Conservation (phyloP, 64 coral and sea anemone species). For the Anthopleura sola region DNA sequence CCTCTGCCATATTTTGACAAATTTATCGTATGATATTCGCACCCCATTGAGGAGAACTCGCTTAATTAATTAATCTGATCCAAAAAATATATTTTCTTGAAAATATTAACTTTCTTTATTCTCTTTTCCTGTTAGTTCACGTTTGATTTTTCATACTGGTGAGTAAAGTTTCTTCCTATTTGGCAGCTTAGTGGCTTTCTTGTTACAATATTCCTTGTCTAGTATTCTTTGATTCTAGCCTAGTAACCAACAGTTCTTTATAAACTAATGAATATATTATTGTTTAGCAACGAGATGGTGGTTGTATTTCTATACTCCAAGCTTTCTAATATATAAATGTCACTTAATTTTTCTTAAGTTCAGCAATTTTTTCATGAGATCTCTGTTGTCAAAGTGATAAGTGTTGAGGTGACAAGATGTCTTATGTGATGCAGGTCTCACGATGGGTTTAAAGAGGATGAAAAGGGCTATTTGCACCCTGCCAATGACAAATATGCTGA, state of each 20-base stretch:
- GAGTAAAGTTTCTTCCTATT: constrained; percentile 22
- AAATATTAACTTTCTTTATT: constrained; percentile 21
- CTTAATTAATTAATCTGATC: background rate
- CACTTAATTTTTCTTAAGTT: background rate
- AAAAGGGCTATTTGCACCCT: constrained; percentile 46
- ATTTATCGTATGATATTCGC: background rate
- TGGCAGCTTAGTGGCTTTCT: background rate
- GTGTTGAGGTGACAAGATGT: background rate
- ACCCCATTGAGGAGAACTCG: background rate
- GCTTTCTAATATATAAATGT: background rate
- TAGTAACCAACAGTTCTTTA: background rate
- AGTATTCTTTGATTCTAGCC: background rate
- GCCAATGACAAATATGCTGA: constrained; percentile 58
- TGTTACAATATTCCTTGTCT: too few species aligned
- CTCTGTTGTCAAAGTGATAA: background rate
- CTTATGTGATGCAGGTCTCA: constrained; percentile 65
- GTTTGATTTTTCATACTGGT: constrained; percentile 99
- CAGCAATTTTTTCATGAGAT: background rate
- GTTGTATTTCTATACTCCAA: background rate
- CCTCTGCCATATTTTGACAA: background rate
- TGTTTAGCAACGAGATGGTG: background rate
- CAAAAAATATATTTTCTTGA: background rate
- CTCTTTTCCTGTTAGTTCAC: constrained; percentile 71
- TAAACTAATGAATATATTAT: constrained; percentile 14
- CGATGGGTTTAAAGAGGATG: constrained; percentile 78